Percentiles rank a stretch among this genome's conserved stretches.
Conservation (phyloP, 2,888 invertebrate genomes). For the Elysia crispata region DNA sequence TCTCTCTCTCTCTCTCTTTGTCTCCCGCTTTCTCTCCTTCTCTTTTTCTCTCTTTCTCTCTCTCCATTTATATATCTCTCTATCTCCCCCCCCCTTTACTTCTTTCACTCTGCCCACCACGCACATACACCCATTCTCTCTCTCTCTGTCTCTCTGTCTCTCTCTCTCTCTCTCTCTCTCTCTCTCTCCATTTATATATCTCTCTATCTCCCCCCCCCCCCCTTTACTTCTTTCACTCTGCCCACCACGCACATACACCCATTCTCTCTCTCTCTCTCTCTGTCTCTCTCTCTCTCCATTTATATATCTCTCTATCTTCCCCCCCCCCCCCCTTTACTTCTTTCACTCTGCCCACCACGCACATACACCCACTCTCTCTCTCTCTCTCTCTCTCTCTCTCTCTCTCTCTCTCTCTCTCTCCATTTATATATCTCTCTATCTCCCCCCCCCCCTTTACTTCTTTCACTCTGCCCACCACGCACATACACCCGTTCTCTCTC, state of each 20-base stretch:
- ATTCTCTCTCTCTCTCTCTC: neutral
- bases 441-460: neutral
- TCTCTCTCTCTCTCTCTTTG: constrained; percentile 4
- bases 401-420: neutral
- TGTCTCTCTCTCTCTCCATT: neutral
- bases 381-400: no score
- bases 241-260: neutral
- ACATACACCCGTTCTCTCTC: constrained; percentile 9
- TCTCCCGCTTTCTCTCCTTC: neutral
- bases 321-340: no score
- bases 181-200: neutral
- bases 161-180: neutral
- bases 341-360: no score
- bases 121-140: no score
- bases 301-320: neutral
- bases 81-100: no score
- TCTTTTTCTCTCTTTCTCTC: neutral
- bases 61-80: no score
- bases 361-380: no score
- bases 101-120: no score
- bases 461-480: no score
- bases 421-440: neutral
- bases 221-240: neutral
- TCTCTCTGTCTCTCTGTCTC: neutral
- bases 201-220: neutral